Base-by-base conservation (phyloP, 2,797 vertebrate species). In the Trichosurus vulpecula region DNA sequence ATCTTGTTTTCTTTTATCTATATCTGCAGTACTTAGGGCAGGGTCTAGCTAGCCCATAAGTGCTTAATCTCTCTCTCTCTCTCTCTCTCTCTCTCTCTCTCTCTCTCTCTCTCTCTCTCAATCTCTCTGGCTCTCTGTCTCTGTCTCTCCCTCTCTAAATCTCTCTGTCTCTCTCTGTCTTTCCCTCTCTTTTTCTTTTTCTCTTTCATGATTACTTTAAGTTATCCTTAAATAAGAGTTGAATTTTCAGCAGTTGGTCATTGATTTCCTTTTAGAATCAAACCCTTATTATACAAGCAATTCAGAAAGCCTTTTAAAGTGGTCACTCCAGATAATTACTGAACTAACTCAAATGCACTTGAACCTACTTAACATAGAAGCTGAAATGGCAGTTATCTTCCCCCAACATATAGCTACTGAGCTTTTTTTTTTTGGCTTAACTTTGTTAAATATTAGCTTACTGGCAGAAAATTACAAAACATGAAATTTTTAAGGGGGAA, bases 291-390 rank as follows among this genome's bases (percentile, higher is more conserved):
- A 97, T 74, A 94, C 61, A 91, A 94, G 95, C 95, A 87, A 90
- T 96, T 97, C 81, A 95, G 92, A 97, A 98, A 91, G 3, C 3
- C 25, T 97, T 95, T 96, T 92, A 95, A 95, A 97, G 54, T 89
- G 14, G 14, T 52, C 4, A 81, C 41, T 81, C 9, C 41, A 3
- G 0, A n/a, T 96, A 93, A 52, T 94, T 94, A 56, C 9, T 92
- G 95, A 94, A 52, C 51, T 91, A 96, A 56, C 57, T 92, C 35
- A 5, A 25, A 56, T 31, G 0, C 2, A 22, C 54, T 91, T 97
- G 56, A 55, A 96, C 81, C 96, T 3, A 3, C 29, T 95, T 93
- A 0, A 27, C 22, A 51, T 52, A 4, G 91, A 90, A 35, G 27
- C 55, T 56, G 19, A 41, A 95, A 58, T 52, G 51, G 95, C 25